Evolutionary conservation across 2,888 invertebrate species (phyloP).

Genomic region (Clostera curtula): DNA sequence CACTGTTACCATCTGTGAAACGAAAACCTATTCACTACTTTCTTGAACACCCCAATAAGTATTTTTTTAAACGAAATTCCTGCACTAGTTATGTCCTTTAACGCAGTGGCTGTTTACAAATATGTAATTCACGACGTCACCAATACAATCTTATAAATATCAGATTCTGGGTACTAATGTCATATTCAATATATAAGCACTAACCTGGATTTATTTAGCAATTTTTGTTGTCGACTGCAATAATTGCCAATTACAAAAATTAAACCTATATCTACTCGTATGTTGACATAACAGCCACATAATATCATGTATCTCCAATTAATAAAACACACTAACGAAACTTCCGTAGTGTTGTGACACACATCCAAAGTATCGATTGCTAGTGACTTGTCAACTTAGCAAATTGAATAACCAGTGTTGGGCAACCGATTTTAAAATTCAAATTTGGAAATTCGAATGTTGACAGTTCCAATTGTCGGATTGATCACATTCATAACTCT

Average conservation of each 20-base stretch:
- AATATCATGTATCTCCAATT: slow-evolving; percentile 48
- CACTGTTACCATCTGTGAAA: too few relatives aligned
- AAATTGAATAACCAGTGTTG: slow-evolving; percentile 59
- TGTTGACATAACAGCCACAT: slow-evolving; percentile 42
- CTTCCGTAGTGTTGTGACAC: slow-evolving; percentile 57
- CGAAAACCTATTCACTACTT: too few relatives aligned
- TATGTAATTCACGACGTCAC: too few relatives aligned
- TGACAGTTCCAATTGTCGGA: slow-evolving; percentile 30
- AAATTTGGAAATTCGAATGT: slow-evolving; percentile 18
- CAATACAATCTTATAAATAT: too few relatives aligned
- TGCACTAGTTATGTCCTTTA: too few relatives aligned
- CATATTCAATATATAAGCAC: too few relatives aligned
- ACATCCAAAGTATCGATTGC: slow-evolving; percentile 44
- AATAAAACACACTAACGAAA: slow-evolving; percentile 51
- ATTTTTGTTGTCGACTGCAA: slow-evolving; percentile 20
- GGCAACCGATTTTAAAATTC: slow-evolving; percentile 38
- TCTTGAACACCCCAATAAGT: too few relatives aligned
- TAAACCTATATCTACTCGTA: slow-evolving; percentile 26
- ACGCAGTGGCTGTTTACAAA: too few relatives aligned
- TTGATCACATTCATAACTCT: slow-evolving; percentile 15
- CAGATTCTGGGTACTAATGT: too few relatives aligned
- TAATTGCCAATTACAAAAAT: slow-evolving; percentile 25
- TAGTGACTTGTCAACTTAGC: slow-evolving; percentile 52
- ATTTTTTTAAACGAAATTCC: too few relatives aligned
- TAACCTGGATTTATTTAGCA: too few relatives aligned